These are phyloP conservation scores for Drosophila fulvimacula DNA, from an alignment of 2,888 invertebrate genomes.

Conservation along the genomic window DNA sequence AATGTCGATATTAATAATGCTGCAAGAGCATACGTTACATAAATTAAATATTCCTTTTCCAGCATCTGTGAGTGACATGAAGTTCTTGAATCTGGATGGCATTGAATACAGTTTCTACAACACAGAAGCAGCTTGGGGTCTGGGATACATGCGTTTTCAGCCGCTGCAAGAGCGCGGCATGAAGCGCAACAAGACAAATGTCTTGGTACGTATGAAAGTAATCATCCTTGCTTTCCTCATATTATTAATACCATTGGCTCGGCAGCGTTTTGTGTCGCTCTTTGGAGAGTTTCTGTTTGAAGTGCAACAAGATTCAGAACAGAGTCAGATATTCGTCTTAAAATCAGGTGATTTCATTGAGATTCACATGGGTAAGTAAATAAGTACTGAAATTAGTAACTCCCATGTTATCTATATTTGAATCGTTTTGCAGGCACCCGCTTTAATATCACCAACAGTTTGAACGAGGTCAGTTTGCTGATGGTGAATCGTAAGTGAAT, in stretches of 20 bases:
- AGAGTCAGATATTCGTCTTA: conserved; percentile 29
- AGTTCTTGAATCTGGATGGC: conserved; percentile 56
- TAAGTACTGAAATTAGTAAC: not conserved
- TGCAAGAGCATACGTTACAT: not conserved
- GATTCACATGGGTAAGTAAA: conserved; percentile 55
- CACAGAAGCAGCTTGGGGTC: conserved; percentile 42
- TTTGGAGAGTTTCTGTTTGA: conserved; percentile 59
- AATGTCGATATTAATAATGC: too few species aligned
- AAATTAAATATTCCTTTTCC: conserved; percentile 2
- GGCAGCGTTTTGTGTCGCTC: conserved; percentile 63
- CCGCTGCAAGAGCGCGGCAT: conserved; percentile 60
- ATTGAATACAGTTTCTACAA: conserved; percentile 72
- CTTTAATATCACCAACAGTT: conserved; percentile 34
- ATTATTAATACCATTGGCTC: not conserved
- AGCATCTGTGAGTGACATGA: conserved; percentile 46
- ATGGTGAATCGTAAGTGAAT: conserved; percentile 29
- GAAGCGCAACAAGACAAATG: conserved; percentile 57
- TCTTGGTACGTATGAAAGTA: conserved; percentile 45
- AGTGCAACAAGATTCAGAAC: not conserved
- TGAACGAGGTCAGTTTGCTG: conserved; percentile 27
- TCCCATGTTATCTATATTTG: not conserved
- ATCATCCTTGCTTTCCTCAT: not conserved
- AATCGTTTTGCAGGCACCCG: conserved; percentile 36
- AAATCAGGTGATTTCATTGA: conserved; percentile 64
- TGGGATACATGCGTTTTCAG: conserved; percentile 68